Conservation (phyloP, 2,797 vertebrate genomes). For the Cirrhinus mrigala region DNA sequence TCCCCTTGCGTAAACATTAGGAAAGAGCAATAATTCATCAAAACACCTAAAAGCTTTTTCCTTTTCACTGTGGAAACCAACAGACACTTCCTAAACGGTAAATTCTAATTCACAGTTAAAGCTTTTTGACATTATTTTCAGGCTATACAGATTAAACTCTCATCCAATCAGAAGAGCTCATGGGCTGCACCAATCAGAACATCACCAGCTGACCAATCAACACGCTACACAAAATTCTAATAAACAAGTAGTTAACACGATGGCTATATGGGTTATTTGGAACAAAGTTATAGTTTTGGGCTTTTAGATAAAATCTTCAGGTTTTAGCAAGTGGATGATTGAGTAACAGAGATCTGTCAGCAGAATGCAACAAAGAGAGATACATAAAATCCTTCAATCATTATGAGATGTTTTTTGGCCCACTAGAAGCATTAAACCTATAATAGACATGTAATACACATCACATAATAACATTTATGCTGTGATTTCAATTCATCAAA, state of each 20-base stretch:
- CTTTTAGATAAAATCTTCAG: constrained; percentile 1
- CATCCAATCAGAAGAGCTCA: constrained; percentile 12
- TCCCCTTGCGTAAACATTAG: constrained; percentile 72
- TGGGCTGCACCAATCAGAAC: not conserved
- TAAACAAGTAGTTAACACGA: not conserved
- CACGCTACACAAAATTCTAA: not conserved
- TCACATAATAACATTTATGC: not conserved
- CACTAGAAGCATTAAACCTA: not conserved
- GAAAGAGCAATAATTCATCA: constrained; percentile 80
- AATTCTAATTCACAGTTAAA: constrained; percentile 50
- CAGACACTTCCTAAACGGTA: constrained; percentile 65
- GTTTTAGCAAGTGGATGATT: constrained; percentile 18
- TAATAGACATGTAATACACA: not conserved
- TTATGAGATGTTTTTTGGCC: not conserved
- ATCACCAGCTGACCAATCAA: not conserved
- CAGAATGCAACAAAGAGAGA: constrained; percentile 11
- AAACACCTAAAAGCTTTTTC: constrained; percentile 71
- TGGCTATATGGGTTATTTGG: not conserved
- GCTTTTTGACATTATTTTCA: constrained; percentile 48
- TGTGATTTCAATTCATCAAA: not conserved
- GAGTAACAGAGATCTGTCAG: constrained; percentile 27
- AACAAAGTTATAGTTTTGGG: not conserved
- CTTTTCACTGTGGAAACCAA: constrained; percentile 70
- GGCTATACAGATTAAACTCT: not conserved
- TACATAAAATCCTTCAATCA: constrained; percentile 21